These are phyloP conservation scores for Arnoldichthys spilopterus DNA, from an alignment of 2,797 vertebrate species.

Conservation along the genomic window DNA sequence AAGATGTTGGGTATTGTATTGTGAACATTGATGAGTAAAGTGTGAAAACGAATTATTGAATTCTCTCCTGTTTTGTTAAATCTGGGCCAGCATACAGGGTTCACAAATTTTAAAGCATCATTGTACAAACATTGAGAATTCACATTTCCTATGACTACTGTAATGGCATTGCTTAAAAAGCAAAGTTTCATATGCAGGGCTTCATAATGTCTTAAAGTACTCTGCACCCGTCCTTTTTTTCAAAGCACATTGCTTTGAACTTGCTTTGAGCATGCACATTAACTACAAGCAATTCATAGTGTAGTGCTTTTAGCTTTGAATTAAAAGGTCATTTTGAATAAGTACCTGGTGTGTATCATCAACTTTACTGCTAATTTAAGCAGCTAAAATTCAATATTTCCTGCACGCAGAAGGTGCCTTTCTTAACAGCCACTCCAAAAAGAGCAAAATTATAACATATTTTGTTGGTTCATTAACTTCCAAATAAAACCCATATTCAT, in stretches of 20 bases:
- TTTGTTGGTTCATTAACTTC: conserved; percentile 38
- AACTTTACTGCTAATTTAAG: conserved; percentile 21
- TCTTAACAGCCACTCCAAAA: background rate
- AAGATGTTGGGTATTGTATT: no score
- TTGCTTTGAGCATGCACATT: background rate
- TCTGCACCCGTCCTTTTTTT: background rate
- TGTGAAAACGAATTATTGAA: no score
- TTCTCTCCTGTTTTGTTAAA: no score
- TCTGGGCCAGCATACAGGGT: no score
- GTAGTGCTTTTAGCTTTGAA: background rate
- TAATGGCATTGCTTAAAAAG: background rate
- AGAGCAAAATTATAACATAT: conserved; percentile 39
- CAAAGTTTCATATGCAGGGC: background rate
- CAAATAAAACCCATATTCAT: conserved; percentile 9
- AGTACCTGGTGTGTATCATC: conserved; percentile 12
- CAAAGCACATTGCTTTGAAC: background rate
- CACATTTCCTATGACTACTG: background rate
- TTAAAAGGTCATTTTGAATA: conserved; percentile 1
- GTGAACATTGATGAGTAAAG: no score
- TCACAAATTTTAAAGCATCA: no score
- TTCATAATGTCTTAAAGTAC: background rate
- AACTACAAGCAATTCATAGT: background rate
- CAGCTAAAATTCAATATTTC: conserved; percentile 17
- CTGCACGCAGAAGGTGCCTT: conserved; percentile 19
- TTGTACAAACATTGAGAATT: background rate